Conservation (phyloP, 2,113 vertebrate genomes). For the Vidua macroura region DNA sequence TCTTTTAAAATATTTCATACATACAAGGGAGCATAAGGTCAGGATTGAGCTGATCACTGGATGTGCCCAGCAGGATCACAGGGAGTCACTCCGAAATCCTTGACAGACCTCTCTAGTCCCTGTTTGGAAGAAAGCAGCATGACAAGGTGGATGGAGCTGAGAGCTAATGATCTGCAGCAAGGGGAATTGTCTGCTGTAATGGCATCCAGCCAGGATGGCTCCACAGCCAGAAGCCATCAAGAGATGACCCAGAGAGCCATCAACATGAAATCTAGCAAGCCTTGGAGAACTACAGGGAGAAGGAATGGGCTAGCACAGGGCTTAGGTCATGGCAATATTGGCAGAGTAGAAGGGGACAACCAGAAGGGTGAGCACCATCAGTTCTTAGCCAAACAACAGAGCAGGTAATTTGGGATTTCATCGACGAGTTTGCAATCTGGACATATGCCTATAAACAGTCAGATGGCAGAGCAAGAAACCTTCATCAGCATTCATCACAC, state of each 20-base stretch:
- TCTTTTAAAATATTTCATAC: background rate
- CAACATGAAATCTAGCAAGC: background rate
- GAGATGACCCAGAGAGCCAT: background rate
- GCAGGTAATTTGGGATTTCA: background rate
- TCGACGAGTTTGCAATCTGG: background rate
- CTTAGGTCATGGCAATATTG: background rate
- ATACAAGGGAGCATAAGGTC: background rate
- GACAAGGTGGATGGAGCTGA: background rate
- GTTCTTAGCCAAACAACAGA: background rate
- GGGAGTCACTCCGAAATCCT: background rate
- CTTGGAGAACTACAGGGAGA: background rate
- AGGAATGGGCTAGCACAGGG: background rate
- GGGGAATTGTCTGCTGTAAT: background rate
- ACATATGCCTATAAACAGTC: background rate
- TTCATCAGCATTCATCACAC: background rate
- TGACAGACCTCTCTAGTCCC: background rate
- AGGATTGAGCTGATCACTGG: background rate
- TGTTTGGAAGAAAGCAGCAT: background rate
- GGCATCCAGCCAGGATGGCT: background rate
- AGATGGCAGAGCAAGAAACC: background rate
- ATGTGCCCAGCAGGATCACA: background rate
- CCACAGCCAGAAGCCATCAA: background rate
- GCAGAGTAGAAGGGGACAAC: background rate
- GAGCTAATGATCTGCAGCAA: background rate
- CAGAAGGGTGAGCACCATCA: background rate